A percentile compares a stretch with the other conserved stretches of the same genome.
Evolutionary conservation across 2,113 vertebrate genomes (phyloP).

Genomic region (Panthera leo): DNA sequence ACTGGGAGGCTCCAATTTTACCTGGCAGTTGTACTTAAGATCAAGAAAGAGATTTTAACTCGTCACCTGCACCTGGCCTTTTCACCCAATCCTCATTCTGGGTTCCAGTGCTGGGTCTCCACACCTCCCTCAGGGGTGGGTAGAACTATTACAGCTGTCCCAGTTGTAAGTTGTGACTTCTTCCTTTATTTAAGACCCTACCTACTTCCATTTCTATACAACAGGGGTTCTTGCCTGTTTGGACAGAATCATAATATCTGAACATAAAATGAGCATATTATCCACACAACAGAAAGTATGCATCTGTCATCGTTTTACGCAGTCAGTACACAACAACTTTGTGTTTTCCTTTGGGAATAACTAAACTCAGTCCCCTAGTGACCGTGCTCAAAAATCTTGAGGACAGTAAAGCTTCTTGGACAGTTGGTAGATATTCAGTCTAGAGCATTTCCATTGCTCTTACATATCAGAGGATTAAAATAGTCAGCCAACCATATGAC

Average conservation of each 20-base stretch:
- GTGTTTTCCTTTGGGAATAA: neutral
- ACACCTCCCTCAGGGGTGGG: accelerated
- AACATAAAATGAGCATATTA: neutral
- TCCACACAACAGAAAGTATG: neutral
- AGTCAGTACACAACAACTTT: neutral
- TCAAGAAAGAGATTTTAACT: neutral
- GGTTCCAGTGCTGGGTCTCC: neutral
- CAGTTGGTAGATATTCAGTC: neutral
- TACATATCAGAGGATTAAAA: slow-evolving; percentile 48
- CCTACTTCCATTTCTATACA: neutral
- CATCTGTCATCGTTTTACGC: neutral
- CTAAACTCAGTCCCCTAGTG: neutral
- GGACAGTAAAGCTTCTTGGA: neutral
- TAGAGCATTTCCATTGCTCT: slow-evolving; percentile 24
- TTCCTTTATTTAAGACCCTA: neutral
- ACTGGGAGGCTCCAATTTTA: neutral
- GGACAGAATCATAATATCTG: neutral
- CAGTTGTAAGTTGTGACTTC: neutral
- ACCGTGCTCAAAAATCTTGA: neutral
- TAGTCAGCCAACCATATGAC: slow-evolving; percentile 52
- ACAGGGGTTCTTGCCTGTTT: neutral
- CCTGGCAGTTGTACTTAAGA: neutral
- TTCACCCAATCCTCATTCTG: neutral
- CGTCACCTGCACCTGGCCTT: neutral
- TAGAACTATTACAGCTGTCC: neutral